Base-by-base conservation (phyloP, 2,797 vertebrate genomes). In the Threskiornis aethiopicus region DNA sequence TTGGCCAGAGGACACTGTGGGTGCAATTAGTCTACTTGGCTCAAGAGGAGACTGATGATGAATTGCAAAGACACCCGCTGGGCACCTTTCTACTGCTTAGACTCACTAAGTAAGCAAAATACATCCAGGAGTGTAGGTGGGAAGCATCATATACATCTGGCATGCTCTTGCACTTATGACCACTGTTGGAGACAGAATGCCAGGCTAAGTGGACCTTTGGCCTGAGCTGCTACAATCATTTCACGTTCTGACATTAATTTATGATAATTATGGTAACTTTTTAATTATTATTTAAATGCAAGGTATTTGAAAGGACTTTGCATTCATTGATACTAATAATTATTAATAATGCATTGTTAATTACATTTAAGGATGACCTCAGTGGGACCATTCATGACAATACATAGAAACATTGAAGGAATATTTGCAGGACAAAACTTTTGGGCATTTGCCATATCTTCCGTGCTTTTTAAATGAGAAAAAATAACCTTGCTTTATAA, bases 231-330 rank as follows among this genome's bases (percentile, higher is more conserved):
- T 71, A 46, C 49, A 71, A 41, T 80, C 10, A 35, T 39, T 21
- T 35, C 21, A 49, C 57, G 18, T 67, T 82, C 49, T 96, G 95
- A 93, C 87, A 80, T 18, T 87, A 93, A 94, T 93, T 94, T 96
- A 90, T 96, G 41, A 26, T 55, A 88, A 94, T 82, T 71, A 29
- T 58, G 35, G 25, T 41, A 83, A 57, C 6, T 66, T 79, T n/a
- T 24, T 5, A 78, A 86, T 90, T 87, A 59, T 42, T 73, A 92
- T 92, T 95, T 76, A 91, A 80, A 75, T 42, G 5, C 39, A 67
- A 80, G 39, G 37, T 57, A 83, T 73, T 24, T 83, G 33, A 85
- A 94, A 65, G 46, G 17, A 69, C 18, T 84, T 77, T 67, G 67
- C 46, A 76, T 89, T 62, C 17, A 7, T 33, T 80, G 19, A 67